Conservation (phyloP, 2,797 vertebrate species). For the Catostomus latipinnis region DNA sequence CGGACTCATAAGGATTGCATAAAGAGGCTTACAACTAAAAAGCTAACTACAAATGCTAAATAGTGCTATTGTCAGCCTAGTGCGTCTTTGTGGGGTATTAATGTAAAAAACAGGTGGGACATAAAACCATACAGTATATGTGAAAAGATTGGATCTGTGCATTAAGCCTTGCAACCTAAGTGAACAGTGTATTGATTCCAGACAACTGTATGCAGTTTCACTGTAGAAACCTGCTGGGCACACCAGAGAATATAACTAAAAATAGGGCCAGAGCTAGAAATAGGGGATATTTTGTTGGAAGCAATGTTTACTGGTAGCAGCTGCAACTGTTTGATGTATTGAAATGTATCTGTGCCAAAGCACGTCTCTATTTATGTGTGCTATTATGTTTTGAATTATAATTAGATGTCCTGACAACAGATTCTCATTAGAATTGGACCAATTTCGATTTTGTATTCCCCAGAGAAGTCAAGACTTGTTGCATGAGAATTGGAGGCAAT, state of each 20-base stretch:
- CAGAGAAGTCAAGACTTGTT: constrained; percentile 43
- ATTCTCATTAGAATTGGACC: constrained; percentile 62
- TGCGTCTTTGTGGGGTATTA: too few species aligned
- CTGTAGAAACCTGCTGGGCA: not conserved
- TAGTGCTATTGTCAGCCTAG: too few species aligned
- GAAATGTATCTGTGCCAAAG: constrained; percentile 15
- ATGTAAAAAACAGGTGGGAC: too few species aligned
- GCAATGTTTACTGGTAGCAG: constrained; percentile 10
- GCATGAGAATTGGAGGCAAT: constrained; percentile 1
- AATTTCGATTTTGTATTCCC: constrained; percentile 32
- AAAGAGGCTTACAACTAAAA: too few species aligned
- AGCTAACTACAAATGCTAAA: too few species aligned
- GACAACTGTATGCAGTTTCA: not conserved
- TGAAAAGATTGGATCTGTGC: too few species aligned
- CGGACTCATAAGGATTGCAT: too few species aligned
- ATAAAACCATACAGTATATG: too few species aligned
- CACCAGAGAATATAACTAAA: not conserved
- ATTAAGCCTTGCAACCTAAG: not conserved
- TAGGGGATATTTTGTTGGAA: not conserved
- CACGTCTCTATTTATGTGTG: not conserved
- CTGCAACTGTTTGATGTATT: constrained; percentile 2
- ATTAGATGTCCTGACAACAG: constrained; percentile 76
- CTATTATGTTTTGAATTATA: constrained; percentile 68
- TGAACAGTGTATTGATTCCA: not conserved
- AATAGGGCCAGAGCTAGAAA: constrained; percentile 1